Evolutionary conservation across 2,797 vertebrate genomes (phyloP), one percentile per base, ranked within the genome.

Genomic region (Catamblyrhynchus diadema): DNA sequence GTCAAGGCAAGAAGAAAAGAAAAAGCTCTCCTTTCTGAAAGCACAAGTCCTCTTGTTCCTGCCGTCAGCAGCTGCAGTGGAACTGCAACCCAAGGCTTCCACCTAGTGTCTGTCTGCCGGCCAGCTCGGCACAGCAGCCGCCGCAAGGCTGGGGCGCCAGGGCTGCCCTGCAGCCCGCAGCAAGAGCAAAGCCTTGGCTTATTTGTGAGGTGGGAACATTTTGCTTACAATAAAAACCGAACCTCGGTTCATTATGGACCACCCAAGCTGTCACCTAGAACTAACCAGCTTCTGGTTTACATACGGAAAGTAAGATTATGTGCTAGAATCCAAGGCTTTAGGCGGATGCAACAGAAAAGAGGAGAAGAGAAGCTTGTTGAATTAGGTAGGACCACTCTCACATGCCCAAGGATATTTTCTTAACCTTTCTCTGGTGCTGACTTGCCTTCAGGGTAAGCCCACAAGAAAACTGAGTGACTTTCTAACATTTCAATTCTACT

Each of bases 61-160:
- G 65, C 48, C 42, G 30, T 32, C 73, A 47, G 73, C 33, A 6
- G 33, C 56, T 33, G 48, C 21, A 35, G 47, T 18, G 73, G 47
- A 96, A 96, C 71, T 53, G 84, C 83, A 54, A 96, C 97, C 93
- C 94, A 95, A 96, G 96, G 78, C 53, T 81, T 91, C 98, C 98
- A 97, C 93, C 97, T 97, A 97, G 94, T 85, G 98, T 82, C 86
- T 22, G 4, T 82, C 81, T 20, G 3, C 20, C 28, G 5, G 39
- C 45, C n/a, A 75, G 47, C 64, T 74, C 28, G 50, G 79, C 95
- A 89, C 69, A 18, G 4, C 90, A 7, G 54, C 42, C 5, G 3
- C 74, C 22, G 30, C 27, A 37, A 50, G 59, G 3, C 39, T 8
- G 56, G 84, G 23, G 30, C 35, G 19, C n/a, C 70, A 13, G 11